Conservation (phyloP, 2,113 vertebrate genomes). For the Crotophaga sulcirostris region DNA sequence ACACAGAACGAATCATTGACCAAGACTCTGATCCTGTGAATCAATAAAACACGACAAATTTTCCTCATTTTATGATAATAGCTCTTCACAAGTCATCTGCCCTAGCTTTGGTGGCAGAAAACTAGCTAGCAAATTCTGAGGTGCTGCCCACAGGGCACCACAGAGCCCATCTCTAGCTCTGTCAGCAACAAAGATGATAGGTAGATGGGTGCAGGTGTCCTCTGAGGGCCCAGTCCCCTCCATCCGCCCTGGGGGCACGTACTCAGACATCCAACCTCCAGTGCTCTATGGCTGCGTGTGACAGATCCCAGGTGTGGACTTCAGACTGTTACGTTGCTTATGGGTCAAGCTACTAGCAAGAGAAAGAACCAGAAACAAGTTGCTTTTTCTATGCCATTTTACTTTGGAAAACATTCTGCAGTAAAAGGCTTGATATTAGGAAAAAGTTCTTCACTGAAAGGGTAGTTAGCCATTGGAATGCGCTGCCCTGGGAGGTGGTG, state of each 20-base stretch:
- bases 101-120: not conserved
- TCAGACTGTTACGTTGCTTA: not conserved
- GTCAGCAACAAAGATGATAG: not conserved
- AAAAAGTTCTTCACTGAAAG: too few species aligned
- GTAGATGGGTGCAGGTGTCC: not conserved
- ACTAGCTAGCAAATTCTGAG: not conserved
- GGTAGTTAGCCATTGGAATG: too few species aligned
- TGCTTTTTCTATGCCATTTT: not conserved
- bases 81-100: not conserved
- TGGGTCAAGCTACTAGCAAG: not conserved
- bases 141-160: fast-evolving
- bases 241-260: not conserved
- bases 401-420: not conserved
- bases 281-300: fast-evolving
- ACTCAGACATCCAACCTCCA: not conserved
- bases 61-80: not conserved
- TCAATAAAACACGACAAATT: not conserved
- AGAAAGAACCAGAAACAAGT: not conserved
- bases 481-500: too few species aligned
- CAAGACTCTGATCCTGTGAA: not conserved
- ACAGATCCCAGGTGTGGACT: not conserved
- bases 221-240: not conserved
- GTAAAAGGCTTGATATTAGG: too few species aligned
- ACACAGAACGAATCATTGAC: not conserved
- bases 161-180: fast-evolving